Evolutionary conservation across 2,888 invertebrate genomes (phyloP), one percentile per base, ranked within the genome.

Genomic region (Quadriops clusia): DNA sequence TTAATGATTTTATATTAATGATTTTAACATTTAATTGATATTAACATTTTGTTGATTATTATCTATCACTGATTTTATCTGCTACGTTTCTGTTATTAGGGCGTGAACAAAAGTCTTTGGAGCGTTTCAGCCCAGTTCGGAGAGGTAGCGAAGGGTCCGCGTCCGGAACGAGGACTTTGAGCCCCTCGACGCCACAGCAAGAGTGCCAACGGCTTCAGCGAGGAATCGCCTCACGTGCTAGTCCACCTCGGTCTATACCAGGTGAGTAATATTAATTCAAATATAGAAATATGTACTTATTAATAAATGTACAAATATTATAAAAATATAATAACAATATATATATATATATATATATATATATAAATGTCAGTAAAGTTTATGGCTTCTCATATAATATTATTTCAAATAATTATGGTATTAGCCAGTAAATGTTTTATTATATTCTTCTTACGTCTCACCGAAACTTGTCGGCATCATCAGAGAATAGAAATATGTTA

Each of bases 81-180:
- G n/a, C n/a, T n/a, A n/a, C 8, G 14, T 21, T 23, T 23, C 29
- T 23, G 42, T 38, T 40, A 41, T 36, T 41, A 73, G 73, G 71
- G 4, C 65, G 73, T 2, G 73, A 73, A 38, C 72, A 70, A 48
- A 61, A 61, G 41, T 53, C 57, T 2, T 61, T 74, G 23, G 87
- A 87, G 55, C 63, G 91, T 11, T 93, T 86, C 56, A 90, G 90
- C 39, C 93, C 91, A 0, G 90, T 91, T 8, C 71, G 94, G 2
- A 69, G 93, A 40, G 89, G 90, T 5, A 84, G 83, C 37, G 93
- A 93, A 56, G 82, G 84, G 24, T 76, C 58, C 1, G 51, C 55
- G 4, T 33, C 65, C 58, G 54, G 67, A 67, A 43, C 63, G 64
- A 23, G 76, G 49, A 50, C 66, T 59, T 30, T 72, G 64, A 36